Conservation (phyloP, 2,888 invertebrate species). For the Trichopria drosophilae region DNA sequence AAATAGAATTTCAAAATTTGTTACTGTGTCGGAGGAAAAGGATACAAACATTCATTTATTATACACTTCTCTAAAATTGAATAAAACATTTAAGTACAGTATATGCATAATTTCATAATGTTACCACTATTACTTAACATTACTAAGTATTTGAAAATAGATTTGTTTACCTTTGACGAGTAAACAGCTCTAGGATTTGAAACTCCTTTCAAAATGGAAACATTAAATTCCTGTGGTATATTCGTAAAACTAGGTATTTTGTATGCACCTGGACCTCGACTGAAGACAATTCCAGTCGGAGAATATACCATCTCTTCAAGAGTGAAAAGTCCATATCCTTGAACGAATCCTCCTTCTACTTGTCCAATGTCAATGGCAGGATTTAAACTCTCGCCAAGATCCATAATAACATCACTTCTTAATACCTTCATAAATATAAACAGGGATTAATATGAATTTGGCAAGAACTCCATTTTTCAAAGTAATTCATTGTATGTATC, state of each 20-base stretch:
- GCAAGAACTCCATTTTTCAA: background rate
- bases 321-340: slow-evolving; percentile 91
- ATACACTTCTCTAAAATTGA: too few species aligned
- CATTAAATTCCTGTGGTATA: slow-evolving; percentile 90
- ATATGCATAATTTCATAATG: too few species aligned
- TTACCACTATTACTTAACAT: too few species aligned
- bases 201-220: slow-evolving; percentile 86
- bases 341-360: slow-evolving; percentile 92
- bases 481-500: background rate
- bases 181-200: slow-evolving; percentile 90
- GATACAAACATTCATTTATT: too few species aligned
- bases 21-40: too few species aligned
- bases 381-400: slow-evolving; percentile 91
- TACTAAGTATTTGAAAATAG: background rate
- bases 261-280: slow-evolving; percentile 90
- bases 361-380: slow-evolving; percentile 97
- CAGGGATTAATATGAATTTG: too few species aligned
- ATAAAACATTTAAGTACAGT: too few species aligned
- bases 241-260: slow-evolving; percentile 93
- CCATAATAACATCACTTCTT: slow-evolving; percentile 94
- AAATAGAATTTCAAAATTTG: too few species aligned
- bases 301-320: slow-evolving; percentile 89
- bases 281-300: slow-evolving; percentile 77
- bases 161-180: slow-evolving; percentile 80
- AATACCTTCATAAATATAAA: slow-evolving; percentile 63